These are phyloP conservation scores for Goniozus legneri DNA, from an alignment of 1,140 invertebrate genomes.

Conservation along the genomic window DNA sequence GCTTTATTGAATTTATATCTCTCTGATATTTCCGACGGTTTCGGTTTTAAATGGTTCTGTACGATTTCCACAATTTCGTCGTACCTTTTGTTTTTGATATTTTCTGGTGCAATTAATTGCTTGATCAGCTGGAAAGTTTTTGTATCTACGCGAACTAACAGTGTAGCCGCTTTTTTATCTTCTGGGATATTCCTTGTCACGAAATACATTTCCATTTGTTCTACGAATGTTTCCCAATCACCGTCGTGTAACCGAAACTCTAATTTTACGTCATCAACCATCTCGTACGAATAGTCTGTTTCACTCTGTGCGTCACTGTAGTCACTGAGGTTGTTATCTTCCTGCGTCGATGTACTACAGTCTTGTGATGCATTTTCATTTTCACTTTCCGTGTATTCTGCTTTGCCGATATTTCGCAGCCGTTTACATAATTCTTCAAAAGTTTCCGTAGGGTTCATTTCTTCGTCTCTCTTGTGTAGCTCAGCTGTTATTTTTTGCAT, in stretches of 20 bases:
- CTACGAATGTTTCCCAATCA: constrained; percentile 10
- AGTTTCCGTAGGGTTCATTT: no score
- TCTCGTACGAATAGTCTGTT: no score
- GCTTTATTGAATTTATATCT: constrained; percentile 8
- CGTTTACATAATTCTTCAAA: no score
- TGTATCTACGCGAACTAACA: background rate
- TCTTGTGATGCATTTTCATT: no score
- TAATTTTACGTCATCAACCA: background rate
- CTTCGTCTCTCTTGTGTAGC: no score
- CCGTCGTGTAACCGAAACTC: constrained; percentile 1
- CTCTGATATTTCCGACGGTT: constrained; percentile 5
- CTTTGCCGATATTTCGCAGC: no score
- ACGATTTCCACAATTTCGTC: constrained; percentile 1
- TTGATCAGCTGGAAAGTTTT: constrained; percentile 5
- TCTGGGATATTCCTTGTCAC: background rate
- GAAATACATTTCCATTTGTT: constrained; percentile 4
- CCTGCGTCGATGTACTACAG: no score
- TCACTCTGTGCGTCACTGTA: no score
- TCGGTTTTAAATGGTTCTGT: constrained; percentile 1
- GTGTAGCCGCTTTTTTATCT: background rate
- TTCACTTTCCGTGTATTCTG: no score
- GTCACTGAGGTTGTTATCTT: no score
- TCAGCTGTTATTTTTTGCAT: no score
- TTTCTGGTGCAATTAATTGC: constrained; percentile 4
- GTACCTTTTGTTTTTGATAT: constrained; percentile 5